Percentiles rank a stretch among this genome's conserved stretches.
Evolutionary conservation across 2,113 vertebrate species (phyloP).

Genomic region (Pandion haliaetus): DNA sequence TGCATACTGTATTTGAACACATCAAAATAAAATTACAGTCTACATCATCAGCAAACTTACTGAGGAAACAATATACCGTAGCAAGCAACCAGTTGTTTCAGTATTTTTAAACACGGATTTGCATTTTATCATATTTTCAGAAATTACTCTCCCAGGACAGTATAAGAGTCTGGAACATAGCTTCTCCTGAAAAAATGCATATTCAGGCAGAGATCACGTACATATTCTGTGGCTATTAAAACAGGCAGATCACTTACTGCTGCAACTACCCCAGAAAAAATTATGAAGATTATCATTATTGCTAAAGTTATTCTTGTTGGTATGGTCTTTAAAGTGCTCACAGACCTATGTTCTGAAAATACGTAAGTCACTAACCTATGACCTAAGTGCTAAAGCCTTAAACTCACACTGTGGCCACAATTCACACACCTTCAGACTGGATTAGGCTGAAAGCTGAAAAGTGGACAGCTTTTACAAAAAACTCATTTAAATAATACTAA

Average conservation of each 20-base stretch:
- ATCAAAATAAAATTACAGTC: background rate
- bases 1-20: background rate
- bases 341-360: background rate
- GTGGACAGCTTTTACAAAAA: background rate
- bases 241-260: background rate
- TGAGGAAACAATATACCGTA: background rate
- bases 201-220: background rate
- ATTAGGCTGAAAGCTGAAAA: background rate
- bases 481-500: background rate
- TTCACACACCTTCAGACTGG: background rate
- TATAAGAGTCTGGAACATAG: background rate
- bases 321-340: background rate
- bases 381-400: background rate
- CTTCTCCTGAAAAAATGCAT: background rate
- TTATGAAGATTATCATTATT: background rate
- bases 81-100: background rate
- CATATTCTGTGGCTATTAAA: background rate
- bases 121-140: background rate
- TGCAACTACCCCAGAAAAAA: background rate
- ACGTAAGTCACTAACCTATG: background rate
- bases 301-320: background rate
- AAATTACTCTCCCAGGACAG: background rate
- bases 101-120: background rate
- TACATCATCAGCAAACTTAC: background rate
- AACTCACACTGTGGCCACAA: background rate